These are phyloP conservation scores for Lerema accius DNA, from an alignment of 1,140 invertebrate species.

Conservation along the genomic window DNA sequence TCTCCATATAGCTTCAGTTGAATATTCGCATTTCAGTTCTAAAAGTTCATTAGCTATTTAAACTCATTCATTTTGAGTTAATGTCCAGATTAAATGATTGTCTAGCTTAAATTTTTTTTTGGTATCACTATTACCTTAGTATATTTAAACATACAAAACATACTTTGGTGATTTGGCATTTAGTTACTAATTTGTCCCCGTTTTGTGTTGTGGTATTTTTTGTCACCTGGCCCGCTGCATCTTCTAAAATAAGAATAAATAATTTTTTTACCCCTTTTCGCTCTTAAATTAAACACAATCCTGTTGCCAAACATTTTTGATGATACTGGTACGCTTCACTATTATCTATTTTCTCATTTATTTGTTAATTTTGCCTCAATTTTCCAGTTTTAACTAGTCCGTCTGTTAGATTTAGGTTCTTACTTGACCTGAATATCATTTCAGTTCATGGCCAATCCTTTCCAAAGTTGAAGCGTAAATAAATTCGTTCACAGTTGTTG, in stretches of 20 bases:
- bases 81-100: not conserved
- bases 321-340: too few species aligned
- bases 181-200: too few species aligned
- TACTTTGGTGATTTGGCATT: too few species aligned
- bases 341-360: too few species aligned
- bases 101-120: not conserved
- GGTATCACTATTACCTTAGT: not conserved
- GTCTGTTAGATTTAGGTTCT: not conserved
- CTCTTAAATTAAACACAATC: too few species aligned
- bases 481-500: slow-evolving; percentile 27
- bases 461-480: slow-evolving; percentile 12
- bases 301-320: too few species aligned
- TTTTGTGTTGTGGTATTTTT: too few species aligned
- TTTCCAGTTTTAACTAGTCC: not conserved
- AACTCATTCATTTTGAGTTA: slow-evolving; percentile 4
- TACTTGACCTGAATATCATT: slow-evolving; percentile 17
- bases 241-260: too few species aligned
- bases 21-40: slow-evolving; percentile 18
- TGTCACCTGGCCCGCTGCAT: too few species aligned
- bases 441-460: slow-evolving; percentile 15
- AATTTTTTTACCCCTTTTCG: too few species aligned
- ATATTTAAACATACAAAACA: too few species aligned
- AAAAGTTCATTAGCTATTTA: slow-evolving; percentile 27
- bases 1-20: slow-evolving; percentile 5
- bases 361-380: not conserved